Conservation (phyloP, 1,140 invertebrate genomes). For the Sminthurides bifidus region DNA sequence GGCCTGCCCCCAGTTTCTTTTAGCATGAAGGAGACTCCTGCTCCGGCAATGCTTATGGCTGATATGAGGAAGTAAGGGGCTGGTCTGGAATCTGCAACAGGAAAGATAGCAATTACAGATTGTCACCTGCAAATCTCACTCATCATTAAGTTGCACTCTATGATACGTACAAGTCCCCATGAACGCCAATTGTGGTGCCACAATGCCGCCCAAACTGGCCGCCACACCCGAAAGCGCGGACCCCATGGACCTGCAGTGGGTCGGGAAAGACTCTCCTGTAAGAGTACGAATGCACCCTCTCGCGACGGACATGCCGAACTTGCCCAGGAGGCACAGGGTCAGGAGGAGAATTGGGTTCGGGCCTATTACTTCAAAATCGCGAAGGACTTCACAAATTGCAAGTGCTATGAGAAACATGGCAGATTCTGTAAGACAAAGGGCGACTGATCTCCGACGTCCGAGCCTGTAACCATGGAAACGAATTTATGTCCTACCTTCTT, state of each 20-base stretch:
- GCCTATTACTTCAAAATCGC: background rate
- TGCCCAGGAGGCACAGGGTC: constrained; percentile 8
- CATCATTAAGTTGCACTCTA: background rate
- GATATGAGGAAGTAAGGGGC: constrained; percentile 21
- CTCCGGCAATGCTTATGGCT: constrained; percentile 9
- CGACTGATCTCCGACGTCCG: constrained; percentile 19
- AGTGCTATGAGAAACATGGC: constrained; percentile 18
- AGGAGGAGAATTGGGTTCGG: background rate
- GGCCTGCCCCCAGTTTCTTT: constrained; percentile 20
- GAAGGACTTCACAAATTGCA: constrained; percentile 16
- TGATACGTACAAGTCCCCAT: constrained; percentile 8
- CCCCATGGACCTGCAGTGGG: constrained; percentile 15
- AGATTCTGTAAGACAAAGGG: constrained; percentile 13
- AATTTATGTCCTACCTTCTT: background rate
- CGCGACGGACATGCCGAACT: constrained; percentile 4
- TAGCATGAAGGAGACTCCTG: constrained; percentile 18
- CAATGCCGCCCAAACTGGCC: constrained; percentile 11
- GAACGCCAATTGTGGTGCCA: constrained; percentile 23
- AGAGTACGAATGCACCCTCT: constrained; percentile 6
- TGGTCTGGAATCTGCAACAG: constrained; percentile 7
- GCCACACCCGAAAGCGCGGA: constrained; percentile 11
- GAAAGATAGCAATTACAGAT: background rate
- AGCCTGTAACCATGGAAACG: background rate
- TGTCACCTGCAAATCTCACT: background rate
- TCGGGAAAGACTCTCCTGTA: constrained; percentile 18